A percentile compares a stretch with the other conserved stretches of the same genome.
Conservation (phyloP, 2,113 vertebrate species). For the Bothrops jararaca region DNA sequence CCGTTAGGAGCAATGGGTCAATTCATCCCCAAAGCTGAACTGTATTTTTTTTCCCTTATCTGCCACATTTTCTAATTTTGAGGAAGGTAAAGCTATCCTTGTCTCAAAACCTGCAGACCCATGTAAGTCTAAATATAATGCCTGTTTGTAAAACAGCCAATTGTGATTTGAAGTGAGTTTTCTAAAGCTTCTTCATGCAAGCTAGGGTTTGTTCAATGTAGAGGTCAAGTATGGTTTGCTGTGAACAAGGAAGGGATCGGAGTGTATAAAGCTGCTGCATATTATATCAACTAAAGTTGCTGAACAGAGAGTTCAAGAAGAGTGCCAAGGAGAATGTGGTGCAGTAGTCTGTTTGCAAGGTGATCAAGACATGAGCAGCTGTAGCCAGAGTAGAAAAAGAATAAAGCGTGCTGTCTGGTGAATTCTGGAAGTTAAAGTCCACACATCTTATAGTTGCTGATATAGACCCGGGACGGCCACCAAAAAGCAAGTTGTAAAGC, state of each 20-base stretch:
- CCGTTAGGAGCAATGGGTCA: not conserved
- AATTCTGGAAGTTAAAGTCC: not conserved
- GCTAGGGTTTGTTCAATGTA: not conserved
- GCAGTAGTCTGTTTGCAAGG: not conserved
- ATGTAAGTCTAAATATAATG: not conserved
- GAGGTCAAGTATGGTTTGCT: not conserved
- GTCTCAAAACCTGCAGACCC: not conserved
- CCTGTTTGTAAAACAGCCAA: too few relatives aligned
- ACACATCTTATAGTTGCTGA: not conserved
- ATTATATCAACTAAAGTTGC: not conserved
- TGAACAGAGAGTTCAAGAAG: not conserved
- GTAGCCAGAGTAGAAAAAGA: not conserved
- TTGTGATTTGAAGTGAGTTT: not conserved
- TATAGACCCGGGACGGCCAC: too few relatives aligned
- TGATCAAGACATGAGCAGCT: not conserved
- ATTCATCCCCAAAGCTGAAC: not conserved
- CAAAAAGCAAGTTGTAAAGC: not conserved
- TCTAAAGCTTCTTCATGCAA: not conserved
- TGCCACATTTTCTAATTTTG: not conserved
- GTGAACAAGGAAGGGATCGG: not conserved
- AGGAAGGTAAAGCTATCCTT: not conserved
- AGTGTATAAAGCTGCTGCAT: not conserved
- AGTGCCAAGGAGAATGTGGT: not conserved
- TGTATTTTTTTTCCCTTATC: not conserved
- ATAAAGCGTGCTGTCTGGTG: not conserved